phyloP scores from a whole-genome alignment of 2,888 invertebrate genomes.

The Apotomis capreana region DNA sequence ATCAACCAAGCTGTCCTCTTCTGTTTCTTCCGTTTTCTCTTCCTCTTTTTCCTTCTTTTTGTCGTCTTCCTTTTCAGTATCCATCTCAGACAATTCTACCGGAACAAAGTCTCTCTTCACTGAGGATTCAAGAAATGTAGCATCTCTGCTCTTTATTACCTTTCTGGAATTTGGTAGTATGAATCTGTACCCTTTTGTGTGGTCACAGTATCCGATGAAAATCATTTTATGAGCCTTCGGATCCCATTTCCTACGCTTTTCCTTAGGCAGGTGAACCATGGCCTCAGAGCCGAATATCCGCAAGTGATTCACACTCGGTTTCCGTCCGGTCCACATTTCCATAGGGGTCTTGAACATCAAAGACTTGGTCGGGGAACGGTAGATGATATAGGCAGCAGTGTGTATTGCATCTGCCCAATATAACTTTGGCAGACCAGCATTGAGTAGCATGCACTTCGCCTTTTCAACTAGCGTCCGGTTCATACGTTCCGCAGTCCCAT shows the following conservation, averaged over 20 bases:
- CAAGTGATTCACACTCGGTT: conserved; percentile 51
- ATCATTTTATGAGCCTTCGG: conserved; percentile 51
- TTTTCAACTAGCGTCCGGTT: conserved; percentile 44
- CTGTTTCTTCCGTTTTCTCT: too few species aligned
- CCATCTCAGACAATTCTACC: not conserved
- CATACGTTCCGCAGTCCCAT: conserved; percentile 53
- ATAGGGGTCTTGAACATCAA: conserved; percentile 45
- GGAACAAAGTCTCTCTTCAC: conserved; percentile 3
- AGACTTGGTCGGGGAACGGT: conserved; percentile 43
- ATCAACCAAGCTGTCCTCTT: not conserved
- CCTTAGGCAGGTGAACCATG: conserved; percentile 47
- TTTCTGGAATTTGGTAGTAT: conserved; percentile 28
- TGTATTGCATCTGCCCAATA: conserved; percentile 47
- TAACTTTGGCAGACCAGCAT: conserved; percentile 39
- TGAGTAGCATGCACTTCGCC: conserved; percentile 44
- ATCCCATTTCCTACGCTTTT: conserved; percentile 45
- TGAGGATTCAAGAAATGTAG: conserved; percentile 22
- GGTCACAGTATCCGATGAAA: conserved; percentile 60
- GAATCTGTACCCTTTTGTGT: conserved; percentile 51
- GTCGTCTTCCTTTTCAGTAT: not conserved
- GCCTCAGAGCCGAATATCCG: conserved; percentile 58
- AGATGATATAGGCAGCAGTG: conserved; percentile 43
- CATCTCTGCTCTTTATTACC: conserved; percentile 41
- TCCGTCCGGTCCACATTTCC: conserved; percentile 56
- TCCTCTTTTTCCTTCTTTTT: too few species aligned